Conservation (phyloP, 2,113 vertebrate genomes). For the Micronycteris hirsuta region DNA sequence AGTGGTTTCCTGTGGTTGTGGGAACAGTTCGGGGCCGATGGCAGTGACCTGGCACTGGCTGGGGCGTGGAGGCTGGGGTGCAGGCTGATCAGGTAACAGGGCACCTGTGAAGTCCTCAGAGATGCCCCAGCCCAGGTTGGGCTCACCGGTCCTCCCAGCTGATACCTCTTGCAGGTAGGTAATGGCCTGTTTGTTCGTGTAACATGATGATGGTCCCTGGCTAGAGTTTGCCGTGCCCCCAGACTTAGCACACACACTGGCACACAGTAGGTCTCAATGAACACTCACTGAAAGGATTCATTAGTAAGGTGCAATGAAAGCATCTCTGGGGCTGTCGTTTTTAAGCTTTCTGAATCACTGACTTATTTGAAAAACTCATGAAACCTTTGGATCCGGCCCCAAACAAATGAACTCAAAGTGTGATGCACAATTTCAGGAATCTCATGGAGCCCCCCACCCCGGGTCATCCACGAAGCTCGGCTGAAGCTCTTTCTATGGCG, state of each 20-base stretch:
- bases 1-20: fast-evolving
- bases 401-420: not conserved
- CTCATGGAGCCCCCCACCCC: not conserved
- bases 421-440: not conserved
- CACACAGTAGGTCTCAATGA: not conserved
- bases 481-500: not conserved
- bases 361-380: not conserved
- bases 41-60: fast-evolving
- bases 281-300: not conserved
- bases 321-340: not conserved
- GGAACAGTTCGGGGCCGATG: fast-evolving
- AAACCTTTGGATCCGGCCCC: not conserved
- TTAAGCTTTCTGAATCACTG: not conserved
- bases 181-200: not conserved
- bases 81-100: too few relatives aligned
- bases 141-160: not conserved
- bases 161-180: not conserved
- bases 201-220: not conserved
- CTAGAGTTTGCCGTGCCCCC: not conserved
- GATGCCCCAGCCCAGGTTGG: not conserved
- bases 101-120: not conserved
- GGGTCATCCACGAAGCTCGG: not conserved
- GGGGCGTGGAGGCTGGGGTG: not conserved
- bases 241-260: not conserved
- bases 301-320: not conserved